phyloP scores from a whole-genome alignment of 2,113 vertebrate species.

The Myrmecobius fasciatus region DNA sequence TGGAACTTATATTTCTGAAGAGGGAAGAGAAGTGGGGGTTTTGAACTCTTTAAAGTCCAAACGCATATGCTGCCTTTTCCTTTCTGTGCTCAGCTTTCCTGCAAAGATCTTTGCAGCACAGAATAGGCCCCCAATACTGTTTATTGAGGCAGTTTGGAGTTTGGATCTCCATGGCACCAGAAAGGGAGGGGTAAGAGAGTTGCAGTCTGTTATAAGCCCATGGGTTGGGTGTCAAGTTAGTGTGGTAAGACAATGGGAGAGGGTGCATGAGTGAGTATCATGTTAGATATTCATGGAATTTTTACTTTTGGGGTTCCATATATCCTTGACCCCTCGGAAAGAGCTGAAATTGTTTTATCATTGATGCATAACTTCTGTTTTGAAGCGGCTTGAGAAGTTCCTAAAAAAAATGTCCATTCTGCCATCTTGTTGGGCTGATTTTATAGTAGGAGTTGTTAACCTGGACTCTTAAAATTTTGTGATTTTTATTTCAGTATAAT shows the following conservation, averaged over 20 bases:
- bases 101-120: not conserved
- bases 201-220: not conserved
- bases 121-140: not conserved
- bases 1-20: not conserved
- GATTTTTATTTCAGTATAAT: constrained; percentile 7
- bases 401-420: not conserved
- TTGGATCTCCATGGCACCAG: not conserved
- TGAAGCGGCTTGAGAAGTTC: not conserved
- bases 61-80: not conserved
- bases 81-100: not conserved
- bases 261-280: not conserved
- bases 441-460: not conserved
- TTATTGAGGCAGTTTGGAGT: not conserved
- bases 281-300: not conserved
- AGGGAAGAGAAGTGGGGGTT: not conserved
- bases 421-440: not conserved
- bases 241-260: too few species aligned
- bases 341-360: not conserved
- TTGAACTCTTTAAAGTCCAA: not conserved
- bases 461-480: not conserved
- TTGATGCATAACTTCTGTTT: not conserved
- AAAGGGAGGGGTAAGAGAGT: not conserved
- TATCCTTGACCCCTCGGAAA: not conserved
- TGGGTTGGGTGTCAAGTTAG: not conserved
- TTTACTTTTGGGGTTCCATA: too few species aligned